Evolutionary conservation across 1,140 invertebrate genomes (phyloP).

Genomic region (Micrasema longulum): DNA sequence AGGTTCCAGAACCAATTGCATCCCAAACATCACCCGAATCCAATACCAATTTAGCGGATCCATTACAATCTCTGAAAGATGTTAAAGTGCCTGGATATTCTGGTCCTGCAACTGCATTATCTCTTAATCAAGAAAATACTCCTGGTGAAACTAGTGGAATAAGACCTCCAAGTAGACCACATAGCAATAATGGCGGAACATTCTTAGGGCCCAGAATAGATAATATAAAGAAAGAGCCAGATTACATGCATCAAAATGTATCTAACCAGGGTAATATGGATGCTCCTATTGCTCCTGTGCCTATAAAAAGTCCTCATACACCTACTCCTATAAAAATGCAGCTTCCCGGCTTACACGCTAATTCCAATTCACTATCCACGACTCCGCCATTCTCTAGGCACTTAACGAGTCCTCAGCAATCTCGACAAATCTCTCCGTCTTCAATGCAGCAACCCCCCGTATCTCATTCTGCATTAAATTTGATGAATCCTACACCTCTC

Average conservation of each 20-base stretch:
- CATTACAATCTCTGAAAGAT: conserved; percentile 81
- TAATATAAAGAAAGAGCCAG: conserved; percentile 82
- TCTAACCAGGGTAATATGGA: conserved; percentile 62
- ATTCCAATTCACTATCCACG: conserved; percentile 63
- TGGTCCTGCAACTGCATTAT: conserved; percentile 48
- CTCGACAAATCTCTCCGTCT: conserved; percentile 65
- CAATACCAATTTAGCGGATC: conserved; percentile 73
- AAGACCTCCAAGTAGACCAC: conserved; percentile 63
- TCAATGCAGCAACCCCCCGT: conserved; percentile 65
- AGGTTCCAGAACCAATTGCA: conserved; percentile 68
- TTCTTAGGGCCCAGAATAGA: conserved; percentile 73
- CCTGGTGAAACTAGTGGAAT: conserved; percentile 64
- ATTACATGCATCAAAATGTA: conserved; percentile 65
- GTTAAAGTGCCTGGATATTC: conserved; percentile 84
- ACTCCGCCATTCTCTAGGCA: conserved; percentile 66
- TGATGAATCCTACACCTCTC: conserved; percentile 73
- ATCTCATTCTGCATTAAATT: conserved; percentile 70
- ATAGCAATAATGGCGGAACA: conserved; percentile 62
- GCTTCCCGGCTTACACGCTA: conserved; percentile 55
- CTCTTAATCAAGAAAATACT: conserved; percentile 48
- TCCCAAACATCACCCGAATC: conserved; percentile 61
- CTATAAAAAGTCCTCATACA: conserved; percentile 66
- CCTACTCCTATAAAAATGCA: conserved; percentile 67
- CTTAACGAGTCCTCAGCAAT: conserved; percentile 64
- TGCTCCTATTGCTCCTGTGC: conserved; percentile 57